Evolutionary conservation across 2,888 invertebrate genomes (phyloP).

Genomic region (Arctia plantaginis): DNA sequence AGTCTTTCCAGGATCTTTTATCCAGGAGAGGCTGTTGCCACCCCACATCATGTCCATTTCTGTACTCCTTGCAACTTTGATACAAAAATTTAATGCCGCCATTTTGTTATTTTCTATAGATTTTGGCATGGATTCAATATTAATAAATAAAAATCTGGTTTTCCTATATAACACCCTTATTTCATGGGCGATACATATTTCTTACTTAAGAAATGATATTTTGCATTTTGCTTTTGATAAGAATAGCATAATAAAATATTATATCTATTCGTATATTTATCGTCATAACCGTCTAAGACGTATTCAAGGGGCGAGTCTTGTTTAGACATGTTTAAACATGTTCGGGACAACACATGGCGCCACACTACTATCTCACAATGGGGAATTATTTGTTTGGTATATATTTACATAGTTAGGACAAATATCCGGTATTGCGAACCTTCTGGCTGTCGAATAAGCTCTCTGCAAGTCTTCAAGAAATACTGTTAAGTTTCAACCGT

Average conservation of each 20-base stretch:
- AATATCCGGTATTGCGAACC: neutral
- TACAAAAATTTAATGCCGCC: too few relatives aligned
- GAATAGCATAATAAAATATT: neutral
- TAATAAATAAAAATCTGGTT: too few relatives aligned
- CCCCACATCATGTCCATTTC: too few relatives aligned
- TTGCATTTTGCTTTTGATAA: neutral
- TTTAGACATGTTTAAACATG: neutral
- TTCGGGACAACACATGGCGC: neutral
- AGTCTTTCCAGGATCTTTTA: too few relatives aligned
- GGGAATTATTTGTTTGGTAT: neutral
- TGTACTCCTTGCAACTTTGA: too few relatives aligned
- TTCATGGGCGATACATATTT: neutral
- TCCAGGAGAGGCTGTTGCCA: too few relatives aligned
- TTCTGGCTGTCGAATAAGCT: neutral
- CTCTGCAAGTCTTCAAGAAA: too few relatives aligned
- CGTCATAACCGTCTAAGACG: neutral
- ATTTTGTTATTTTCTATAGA: too few relatives aligned
- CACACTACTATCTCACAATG: neutral
- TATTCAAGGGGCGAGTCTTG: neutral
- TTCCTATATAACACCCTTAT: neutral
- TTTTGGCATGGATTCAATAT: too few relatives aligned
- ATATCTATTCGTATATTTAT: neutral
- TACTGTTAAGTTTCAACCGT: too few relatives aligned
- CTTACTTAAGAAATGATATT: neutral
- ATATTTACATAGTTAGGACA: neutral